These are phyloP conservation scores for Acipenser ruthenus DNA, from an alignment of 2,797 vertebrate species.

Conservation along the genomic window DNA sequence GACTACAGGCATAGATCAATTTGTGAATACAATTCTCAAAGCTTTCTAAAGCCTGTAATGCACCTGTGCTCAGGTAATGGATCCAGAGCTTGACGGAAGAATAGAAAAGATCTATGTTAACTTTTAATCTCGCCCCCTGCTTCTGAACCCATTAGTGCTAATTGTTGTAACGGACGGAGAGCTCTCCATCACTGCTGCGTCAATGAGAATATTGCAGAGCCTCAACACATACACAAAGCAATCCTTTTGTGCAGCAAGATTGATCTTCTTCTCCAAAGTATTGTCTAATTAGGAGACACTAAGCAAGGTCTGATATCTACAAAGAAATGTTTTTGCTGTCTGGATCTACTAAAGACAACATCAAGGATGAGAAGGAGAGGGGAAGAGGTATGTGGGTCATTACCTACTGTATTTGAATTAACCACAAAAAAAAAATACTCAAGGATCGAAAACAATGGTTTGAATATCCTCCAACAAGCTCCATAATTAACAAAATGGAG, in stretches of 20 bases:
- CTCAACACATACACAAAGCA: background rate
- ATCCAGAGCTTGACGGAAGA: no score
- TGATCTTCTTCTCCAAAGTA: background rate
- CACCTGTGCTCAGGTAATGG: no score
- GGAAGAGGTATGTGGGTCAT: background rate
- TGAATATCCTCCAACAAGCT: conserved; percentile 1
- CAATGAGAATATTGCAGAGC: background rate
- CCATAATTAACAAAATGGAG: background rate
- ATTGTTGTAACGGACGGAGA: background rate
- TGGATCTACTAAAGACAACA: background rate
- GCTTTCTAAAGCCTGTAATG: no score
- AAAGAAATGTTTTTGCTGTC: background rate
- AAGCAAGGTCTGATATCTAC: background rate
- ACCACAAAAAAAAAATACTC: no score
- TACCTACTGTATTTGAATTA: background rate
- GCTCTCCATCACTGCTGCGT: background rate
- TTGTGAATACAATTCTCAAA: no score
- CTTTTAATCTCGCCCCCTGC: background rate
- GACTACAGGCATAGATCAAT: no score
- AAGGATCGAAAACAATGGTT: background rate
- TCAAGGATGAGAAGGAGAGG: background rate
- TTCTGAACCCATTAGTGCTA: background rate
- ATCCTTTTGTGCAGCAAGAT: no score
- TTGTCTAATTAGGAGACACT: background rate
- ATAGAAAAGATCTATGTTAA: background rate